A percentile compares a stretch with the other conserved stretches of the same genome.
Conservation (phyloP, 2,888 invertebrate genomes). For the Stenoptilia bipunctidactyla region DNA sequence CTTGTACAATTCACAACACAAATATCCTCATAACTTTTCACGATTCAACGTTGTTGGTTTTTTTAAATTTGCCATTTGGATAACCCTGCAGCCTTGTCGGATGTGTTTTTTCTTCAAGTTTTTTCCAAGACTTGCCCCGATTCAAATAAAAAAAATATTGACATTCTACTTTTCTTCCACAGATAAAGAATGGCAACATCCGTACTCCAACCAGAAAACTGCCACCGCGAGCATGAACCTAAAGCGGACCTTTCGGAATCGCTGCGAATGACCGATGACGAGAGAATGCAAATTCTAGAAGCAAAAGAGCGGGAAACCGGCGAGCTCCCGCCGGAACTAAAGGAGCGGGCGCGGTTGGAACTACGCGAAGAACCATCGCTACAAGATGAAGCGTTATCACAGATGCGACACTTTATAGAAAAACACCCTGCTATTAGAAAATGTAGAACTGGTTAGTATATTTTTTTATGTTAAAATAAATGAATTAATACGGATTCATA, state of each 20-base stretch:
- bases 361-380: constrained; percentile 84
- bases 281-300: constrained; percentile 38
- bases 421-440: constrained; percentile 86
- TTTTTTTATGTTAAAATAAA: too few relatives aligned
- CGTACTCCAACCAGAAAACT: constrained; percentile 54
- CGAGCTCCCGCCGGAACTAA: constrained; percentile 66
- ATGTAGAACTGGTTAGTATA: constrained; percentile 81
- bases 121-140: neutral
- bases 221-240: constrained; percentile 44
- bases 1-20: too few relatives aligned
- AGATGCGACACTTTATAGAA: constrained; percentile 85
- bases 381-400: constrained; percentile 79
- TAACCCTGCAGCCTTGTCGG: too few relatives aligned
- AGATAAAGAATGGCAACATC: constrained; percentile 56
- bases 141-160: neutral
- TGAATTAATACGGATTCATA: too few relatives aligned
- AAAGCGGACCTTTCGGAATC: constrained; percentile 34
- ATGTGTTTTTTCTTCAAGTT: too few relatives aligned
- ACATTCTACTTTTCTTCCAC: constrained; percentile 10
- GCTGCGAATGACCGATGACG: constrained; percentile 47
- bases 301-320: constrained; percentile 51
- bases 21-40: too few relatives aligned
- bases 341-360: constrained; percentile 77
- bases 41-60: too few relatives aligned
- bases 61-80: too few relatives aligned